Conservation (phyloP, 2,888 invertebrate genomes). For the Antheraea yamamai region DNA sequence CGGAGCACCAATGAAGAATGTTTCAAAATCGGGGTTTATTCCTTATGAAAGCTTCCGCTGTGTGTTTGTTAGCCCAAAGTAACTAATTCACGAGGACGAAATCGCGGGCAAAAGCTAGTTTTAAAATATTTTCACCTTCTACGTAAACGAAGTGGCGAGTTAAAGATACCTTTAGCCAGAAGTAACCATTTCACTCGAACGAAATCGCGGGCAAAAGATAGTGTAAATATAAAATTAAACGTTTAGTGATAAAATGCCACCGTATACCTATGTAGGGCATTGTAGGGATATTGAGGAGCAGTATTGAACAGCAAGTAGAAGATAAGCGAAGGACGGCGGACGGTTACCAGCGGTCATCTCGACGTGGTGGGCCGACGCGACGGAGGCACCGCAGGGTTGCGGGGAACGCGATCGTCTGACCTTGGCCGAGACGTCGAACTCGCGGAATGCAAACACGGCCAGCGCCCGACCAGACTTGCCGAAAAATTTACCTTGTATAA, state of each 20-base stretch:
- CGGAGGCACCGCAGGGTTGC: conserved; percentile 62
- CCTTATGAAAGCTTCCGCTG: too few relatives aligned
- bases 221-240: too few relatives aligned
- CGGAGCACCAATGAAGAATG: too few relatives aligned
- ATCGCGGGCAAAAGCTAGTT: too few relatives aligned
- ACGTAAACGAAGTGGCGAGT: too few relatives aligned
- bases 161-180: too few relatives aligned
- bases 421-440: conserved; percentile 74
- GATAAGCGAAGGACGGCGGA: conserved; percentile 9
- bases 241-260: neutral
- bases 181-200: too few relatives aligned
- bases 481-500: conserved; percentile 53
- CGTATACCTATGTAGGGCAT: neutral
- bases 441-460: conserved; percentile 72
- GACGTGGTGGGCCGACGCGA: conserved; percentile 33
- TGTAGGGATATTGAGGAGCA: neutral
- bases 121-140: too few relatives aligned
- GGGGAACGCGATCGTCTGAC: conserved; percentile 41
- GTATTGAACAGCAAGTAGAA: neutral
- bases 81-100: too few relatives aligned
- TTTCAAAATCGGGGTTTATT: too few relatives aligned
- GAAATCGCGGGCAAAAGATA: too few relatives aligned
- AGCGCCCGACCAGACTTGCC: conserved; percentile 48
- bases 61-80: too few relatives aligned
- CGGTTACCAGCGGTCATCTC: conserved; percentile 39